Conservation (phyloP, 2,113 vertebrate species). For the Nibea coibor region DNA sequence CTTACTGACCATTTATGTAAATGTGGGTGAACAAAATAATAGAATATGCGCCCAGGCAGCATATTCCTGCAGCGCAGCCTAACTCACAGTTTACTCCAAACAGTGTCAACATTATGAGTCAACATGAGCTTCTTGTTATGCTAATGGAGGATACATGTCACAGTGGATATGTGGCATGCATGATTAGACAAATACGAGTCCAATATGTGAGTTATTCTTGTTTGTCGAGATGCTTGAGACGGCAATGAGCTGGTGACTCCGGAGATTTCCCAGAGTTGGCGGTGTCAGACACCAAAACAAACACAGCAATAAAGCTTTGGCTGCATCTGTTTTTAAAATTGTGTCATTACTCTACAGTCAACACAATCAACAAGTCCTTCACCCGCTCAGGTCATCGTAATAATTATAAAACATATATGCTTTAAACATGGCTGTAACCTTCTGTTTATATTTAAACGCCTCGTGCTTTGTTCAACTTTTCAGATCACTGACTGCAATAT, state of each 20-base stretch:
- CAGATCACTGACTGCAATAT: slow-evolving; percentile 1
- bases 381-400: neutral
- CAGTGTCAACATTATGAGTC: slow-evolving; percentile 61
- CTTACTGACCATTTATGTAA: slow-evolving; percentile 47
- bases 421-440: neutral
- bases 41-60: slow-evolving; percentile 16
- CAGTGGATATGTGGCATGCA: slow-evolving; percentile 35
- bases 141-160: slow-evolving; percentile 51
- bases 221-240: slow-evolving; percentile 40
- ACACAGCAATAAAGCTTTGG: neutral
- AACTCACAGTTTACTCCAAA: slow-evolving; percentile 51
- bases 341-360: too few species aligned
- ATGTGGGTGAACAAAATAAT: slow-evolving; percentile 21
- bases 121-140: slow-evolving; percentile 58
- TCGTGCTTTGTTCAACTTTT: neutral
- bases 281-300: slow-evolving; percentile 30
- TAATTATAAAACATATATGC: neutral
- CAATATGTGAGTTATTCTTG: slow-evolving; percentile 25
- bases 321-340: neutral
- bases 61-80: slow-evolving; percentile 20
- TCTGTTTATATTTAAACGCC: neutral
- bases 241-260: slow-evolving; percentile 1
- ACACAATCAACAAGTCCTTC: too few species aligned
- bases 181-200: slow-evolving; percentile 54
- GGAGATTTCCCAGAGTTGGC: slow-evolving; percentile 30